phyloP scores from a whole-genome alignment of 1,140 invertebrate species.

The Drosophila baimaii region DNA sequence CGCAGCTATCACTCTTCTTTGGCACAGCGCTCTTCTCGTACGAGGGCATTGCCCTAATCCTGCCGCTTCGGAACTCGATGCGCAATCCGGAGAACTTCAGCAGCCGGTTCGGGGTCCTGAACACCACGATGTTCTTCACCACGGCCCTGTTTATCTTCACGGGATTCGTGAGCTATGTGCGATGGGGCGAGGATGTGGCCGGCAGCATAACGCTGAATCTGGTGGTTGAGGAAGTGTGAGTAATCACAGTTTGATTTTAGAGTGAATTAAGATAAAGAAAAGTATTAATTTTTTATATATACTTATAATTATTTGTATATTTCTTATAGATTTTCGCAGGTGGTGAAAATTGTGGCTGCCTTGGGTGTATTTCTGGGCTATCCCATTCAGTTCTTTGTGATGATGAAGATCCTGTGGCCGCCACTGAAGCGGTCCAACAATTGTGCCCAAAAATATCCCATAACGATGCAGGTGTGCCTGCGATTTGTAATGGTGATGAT shows the following conservation, averaged over 20 bases:
- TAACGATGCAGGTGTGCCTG: conserved; percentile 67
- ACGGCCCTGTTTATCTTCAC: conserved; percentile 89
- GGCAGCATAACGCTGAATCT: conserved; percentile 89
- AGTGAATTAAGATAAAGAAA: background rate
- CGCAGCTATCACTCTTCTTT: conserved; percentile 88
- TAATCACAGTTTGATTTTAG: too few relatives aligned
- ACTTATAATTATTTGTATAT: background rate
- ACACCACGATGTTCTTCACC: conserved; percentile 91
- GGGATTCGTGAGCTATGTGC: conserved; percentile 91
- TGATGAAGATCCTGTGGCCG: conserved; percentile 88
- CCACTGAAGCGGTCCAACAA: conserved; percentile 84
- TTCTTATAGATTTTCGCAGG: conserved; percentile 86
- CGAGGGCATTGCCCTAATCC: conserved; percentile 91
- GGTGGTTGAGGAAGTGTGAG: conserved; percentile 81
- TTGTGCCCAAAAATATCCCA: conserved; percentile 85
- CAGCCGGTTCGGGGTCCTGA: conserved; percentile 91
- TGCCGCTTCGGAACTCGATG: conserved; percentile 96
- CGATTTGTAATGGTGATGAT: conserved; percentile 87
- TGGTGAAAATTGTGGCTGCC: conserved; percentile 89
- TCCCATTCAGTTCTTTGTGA: conserved; percentile 95
- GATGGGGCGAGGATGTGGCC: conserved; percentile 87
- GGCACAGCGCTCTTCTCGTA: conserved; percentile 91
- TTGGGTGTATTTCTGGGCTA: conserved; percentile 91
- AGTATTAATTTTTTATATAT: background rate
- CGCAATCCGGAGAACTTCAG: conserved; percentile 90